Conservation (phyloP, 92 coral and sea anemone species). For the Montipora capitata region DNA sequence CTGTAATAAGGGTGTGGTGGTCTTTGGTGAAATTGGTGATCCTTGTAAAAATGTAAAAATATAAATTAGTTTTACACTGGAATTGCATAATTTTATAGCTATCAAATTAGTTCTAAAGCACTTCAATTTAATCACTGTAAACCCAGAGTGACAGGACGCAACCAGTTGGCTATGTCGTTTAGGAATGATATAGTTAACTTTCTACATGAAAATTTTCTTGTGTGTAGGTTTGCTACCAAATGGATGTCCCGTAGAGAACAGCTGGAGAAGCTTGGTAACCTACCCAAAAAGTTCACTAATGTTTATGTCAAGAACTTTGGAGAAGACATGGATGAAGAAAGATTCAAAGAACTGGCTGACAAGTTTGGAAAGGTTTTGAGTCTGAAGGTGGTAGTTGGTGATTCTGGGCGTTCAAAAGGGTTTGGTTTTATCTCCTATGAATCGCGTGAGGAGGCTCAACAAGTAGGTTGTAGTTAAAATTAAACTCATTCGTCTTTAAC, state of each 20-base stretch:
- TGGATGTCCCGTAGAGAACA: slow-evolving; percentile 98
- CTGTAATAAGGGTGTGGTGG: no score
- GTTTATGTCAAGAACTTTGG: slow-evolving; percentile 97
- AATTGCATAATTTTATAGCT: no score
- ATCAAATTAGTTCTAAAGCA: no score
- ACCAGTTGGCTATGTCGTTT: no score
- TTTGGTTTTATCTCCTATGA: slow-evolving; percentile 98
- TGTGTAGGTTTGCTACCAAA: slow-evolving; percentile 81
- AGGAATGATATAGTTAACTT: no score
- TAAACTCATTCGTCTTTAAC: no score
- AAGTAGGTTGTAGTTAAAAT: slow-evolving; percentile 44
- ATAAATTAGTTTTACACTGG: no score
- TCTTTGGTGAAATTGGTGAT: no score
- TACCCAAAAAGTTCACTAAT: slow-evolving; percentile 94
- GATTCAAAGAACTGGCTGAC: slow-evolving; percentile 73
- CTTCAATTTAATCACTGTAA: no score
- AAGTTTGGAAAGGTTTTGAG: slow-evolving; percentile 90
- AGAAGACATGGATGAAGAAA: slow-evolving; percentile 89
- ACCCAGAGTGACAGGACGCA: no score
- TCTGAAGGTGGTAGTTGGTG: slow-evolving; percentile 78
- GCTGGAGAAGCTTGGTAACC: slow-evolving; percentile 91
- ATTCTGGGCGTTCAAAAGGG: slow-evolving; percentile 79
- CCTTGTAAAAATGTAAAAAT: no score
- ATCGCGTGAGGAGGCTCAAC: slow-evolving; percentile 94
- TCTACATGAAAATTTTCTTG: not conserved